Conservation (phyloP, 2,888 invertebrate species). For the Lycia hirtaria region DNA sequence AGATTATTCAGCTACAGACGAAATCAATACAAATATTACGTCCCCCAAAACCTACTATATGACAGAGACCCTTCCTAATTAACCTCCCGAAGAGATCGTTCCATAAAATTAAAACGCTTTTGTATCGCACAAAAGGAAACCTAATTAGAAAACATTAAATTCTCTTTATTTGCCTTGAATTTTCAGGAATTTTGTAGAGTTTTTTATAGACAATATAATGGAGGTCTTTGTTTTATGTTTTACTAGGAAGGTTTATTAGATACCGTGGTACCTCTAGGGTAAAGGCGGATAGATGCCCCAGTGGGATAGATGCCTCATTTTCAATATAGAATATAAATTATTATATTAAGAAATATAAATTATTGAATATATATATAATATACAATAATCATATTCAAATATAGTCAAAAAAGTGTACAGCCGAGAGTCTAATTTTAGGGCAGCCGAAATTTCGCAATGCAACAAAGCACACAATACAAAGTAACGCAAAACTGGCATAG, state of each 20-base stretch:
- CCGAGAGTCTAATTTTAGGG: too few species aligned
- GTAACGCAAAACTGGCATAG: conserved; percentile 6
- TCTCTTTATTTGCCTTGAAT: conserved; percentile 28
- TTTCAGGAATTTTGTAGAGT: conserved; percentile 33
- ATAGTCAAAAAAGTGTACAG: too few species aligned
- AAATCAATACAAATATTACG: conserved; percentile 15
- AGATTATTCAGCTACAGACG: background rate
- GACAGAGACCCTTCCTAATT: conserved; percentile 14
- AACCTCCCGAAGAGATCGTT: conserved; percentile 19
- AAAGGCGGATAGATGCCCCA: too few species aligned
- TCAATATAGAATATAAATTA: too few species aligned
- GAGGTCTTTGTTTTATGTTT: conserved; percentile 35
- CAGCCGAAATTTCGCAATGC: background rate
- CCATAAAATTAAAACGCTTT: conserved; percentile 30
- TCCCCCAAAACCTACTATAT: background rate
- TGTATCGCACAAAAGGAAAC: conserved; percentile 33
- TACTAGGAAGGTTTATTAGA: conserved; percentile 39
- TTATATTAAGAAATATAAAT: too few species aligned
- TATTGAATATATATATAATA: too few species aligned
- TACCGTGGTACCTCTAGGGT: conserved; percentile 8
- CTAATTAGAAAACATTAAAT: conserved; percentile 41
- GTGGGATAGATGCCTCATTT: too few species aligned
- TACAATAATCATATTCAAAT: too few species aligned
- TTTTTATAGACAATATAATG: conserved; percentile 31
- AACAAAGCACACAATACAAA: background rate